Conservation (phyloP, 2,113 vertebrate genomes). For the Hemiprocne comata region DNA sequence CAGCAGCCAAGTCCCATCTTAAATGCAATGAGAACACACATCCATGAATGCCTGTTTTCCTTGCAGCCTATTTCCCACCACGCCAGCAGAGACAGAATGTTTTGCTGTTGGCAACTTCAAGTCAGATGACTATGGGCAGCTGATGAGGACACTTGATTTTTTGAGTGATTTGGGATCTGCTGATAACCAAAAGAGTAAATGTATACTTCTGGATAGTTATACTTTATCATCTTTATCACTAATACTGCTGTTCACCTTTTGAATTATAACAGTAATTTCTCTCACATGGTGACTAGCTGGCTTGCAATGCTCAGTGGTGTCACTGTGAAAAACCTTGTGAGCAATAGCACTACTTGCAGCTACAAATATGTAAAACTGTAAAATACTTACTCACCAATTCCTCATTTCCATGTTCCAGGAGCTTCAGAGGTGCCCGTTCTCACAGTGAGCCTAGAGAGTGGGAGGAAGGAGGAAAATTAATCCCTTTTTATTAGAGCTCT, state of each 20-base stretch:
- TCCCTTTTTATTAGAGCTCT: neutral
- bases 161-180: neutral
- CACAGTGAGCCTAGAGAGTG: neutral
- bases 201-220: neutral
- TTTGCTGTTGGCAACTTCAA: neutral
- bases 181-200: neutral
- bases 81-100: neutral
- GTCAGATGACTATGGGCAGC: neutral
- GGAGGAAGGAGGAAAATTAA: neutral
- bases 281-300: neutral
- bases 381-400: neutral
- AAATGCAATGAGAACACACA: neutral
- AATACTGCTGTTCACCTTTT: neutral
- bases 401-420: neutral
- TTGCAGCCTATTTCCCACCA: neutral
- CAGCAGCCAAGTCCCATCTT: neutral
- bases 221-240: neutral
- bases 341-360: neutral
- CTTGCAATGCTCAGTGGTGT: neutral
- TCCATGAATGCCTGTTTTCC: fast-evolving
- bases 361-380: neutral
- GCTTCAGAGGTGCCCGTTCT: neutral
- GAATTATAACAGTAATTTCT: neutral
- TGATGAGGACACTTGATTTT: neutral
- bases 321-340: neutral